Conservation (phyloP, 2,888 invertebrate genomes). For the Brachypterus glaber region DNA sequence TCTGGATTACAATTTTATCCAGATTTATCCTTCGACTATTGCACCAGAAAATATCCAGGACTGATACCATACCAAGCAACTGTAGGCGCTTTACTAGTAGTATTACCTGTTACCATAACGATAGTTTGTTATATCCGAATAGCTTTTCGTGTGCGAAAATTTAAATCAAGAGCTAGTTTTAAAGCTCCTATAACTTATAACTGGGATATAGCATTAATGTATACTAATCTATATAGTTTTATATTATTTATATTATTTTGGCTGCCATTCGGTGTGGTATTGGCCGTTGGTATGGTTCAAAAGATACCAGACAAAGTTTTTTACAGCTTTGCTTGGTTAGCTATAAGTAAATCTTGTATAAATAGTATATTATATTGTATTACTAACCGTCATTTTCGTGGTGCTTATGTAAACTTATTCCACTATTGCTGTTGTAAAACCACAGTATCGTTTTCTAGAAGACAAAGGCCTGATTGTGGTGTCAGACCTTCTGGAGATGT, state of each 20-base stretch:
- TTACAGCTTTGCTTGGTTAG: constrained; percentile 61
- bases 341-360: constrained; percentile 57
- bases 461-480: constrained; percentile 44
- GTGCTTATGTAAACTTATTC: constrained; percentile 62
- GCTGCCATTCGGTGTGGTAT: constrained; percentile 56
- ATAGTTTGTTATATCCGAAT: constrained; percentile 47
- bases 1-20: constrained; percentile 54
- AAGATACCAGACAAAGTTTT: constrained; percentile 45
- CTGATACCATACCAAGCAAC: constrained; percentile 48
- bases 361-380: constrained; percentile 57
- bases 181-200: constrained; percentile 53
- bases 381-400: constrained; percentile 57
- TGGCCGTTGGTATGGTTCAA: constrained; percentile 48
- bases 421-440: constrained; percentile 76
- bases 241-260: constrained; percentile 54
- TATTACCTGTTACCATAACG: constrained; percentile 49
- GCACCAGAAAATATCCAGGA: constrained; percentile 47
- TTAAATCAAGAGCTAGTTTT: constrained; percentile 48
- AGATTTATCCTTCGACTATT: constrained; percentile 59
- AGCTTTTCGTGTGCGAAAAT: constrained; percentile 43
- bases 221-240: constrained; percentile 57
- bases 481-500: constrained; percentile 50
- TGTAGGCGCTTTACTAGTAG: constrained; percentile 50
- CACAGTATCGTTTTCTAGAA: constrained; percentile 55
- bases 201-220: constrained; percentile 53